Evolutionary conservation across 2,888 invertebrate genomes (phyloP).

Genomic region (Caenorhabditis sp.): DNA sequence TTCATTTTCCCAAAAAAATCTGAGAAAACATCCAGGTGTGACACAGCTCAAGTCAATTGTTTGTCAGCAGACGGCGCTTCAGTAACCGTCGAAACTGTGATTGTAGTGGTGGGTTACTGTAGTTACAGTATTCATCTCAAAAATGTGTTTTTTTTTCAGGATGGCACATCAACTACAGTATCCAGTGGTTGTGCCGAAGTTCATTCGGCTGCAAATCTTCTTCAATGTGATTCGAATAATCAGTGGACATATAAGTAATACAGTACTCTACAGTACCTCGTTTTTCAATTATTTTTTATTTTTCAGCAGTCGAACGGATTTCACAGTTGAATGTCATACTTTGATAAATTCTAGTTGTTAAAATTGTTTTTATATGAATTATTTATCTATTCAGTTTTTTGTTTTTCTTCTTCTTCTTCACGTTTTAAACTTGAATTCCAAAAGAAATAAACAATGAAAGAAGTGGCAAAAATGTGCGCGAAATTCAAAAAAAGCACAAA

Average conservation of each 20-base stretch:
- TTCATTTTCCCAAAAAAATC: no score
- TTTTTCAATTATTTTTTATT: neutral
- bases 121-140: no score
- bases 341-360: constrained; percentile 12
- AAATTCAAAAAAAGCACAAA: constrained; percentile 25
- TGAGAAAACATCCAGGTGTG: constrained; percentile 22
- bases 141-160: no score
- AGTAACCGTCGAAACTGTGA: constrained; percentile 13
- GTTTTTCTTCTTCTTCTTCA: constrained; percentile 5
- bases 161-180: constrained; percentile 12
- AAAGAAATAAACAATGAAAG: constrained; percentile 15
- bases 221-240: constrained; percentile 29
- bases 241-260: constrained; percentile 37
- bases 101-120: constrained; percentile 16
- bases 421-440: constrained; percentile 21
- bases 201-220: constrained; percentile 17
- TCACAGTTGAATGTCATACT: constrained; percentile 26
- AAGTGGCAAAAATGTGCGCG: constrained; percentile 12
- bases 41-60: constrained; percentile 37
- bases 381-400: constrained; percentile 16
- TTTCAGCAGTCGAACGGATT: constrained; percentile 36
- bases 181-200: constrained; percentile 21
- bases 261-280: neutral
- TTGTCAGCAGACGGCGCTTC: constrained; percentile 26
- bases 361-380: neutral